phyloP scores from a whole-genome alignment of 1,140 invertebrate genomes.

The Megalopta genalis region DNA sequence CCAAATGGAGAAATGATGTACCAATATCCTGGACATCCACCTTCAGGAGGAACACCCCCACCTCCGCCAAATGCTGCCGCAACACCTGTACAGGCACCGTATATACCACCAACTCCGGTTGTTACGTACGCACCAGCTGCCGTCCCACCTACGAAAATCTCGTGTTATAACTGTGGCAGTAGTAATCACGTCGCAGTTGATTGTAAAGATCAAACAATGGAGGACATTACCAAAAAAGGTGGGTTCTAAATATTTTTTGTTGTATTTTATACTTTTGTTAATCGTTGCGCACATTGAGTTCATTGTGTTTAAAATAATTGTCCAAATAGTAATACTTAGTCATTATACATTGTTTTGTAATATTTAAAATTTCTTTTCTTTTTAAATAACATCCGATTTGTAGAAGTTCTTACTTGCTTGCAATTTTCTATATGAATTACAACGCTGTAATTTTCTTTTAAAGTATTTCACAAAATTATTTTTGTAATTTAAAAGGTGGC shows the following conservation, averaged over 20 bases:
- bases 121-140: slow-evolving; percentile 73
- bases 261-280: not conserved
- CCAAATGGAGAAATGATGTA: slow-evolving; percentile 80
- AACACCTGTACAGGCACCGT: slow-evolving; percentile 75
- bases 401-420: not conserved
- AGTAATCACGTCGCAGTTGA: slow-evolving; percentile 89
- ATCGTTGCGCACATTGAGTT: not conserved
- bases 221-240: slow-evolving; percentile 89
- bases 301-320: not conserved
- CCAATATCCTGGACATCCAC: slow-evolving; percentile 79
- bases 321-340: not conserved
- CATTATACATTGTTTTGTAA: not conserved
- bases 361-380: not conserved
- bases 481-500: not conserved
- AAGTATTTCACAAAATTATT: not conserved
- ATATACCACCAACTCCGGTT: slow-evolving; percentile 77
- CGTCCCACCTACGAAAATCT: slow-evolving; percentile 81
- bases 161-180: slow-evolving; percentile 86
- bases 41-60: slow-evolving; percentile 75
- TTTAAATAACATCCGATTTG: not conserved
- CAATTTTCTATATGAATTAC: too few species aligned
- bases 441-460: not conserved
- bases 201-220: slow-evolving; percentile 92
- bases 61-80: slow-evolving; percentile 74
- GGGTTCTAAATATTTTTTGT: slow-evolving; percentile 34